Base-by-base conservation (phyloP, 2,797 vertebrate genomes). In the Myotis findleyi region DNA sequence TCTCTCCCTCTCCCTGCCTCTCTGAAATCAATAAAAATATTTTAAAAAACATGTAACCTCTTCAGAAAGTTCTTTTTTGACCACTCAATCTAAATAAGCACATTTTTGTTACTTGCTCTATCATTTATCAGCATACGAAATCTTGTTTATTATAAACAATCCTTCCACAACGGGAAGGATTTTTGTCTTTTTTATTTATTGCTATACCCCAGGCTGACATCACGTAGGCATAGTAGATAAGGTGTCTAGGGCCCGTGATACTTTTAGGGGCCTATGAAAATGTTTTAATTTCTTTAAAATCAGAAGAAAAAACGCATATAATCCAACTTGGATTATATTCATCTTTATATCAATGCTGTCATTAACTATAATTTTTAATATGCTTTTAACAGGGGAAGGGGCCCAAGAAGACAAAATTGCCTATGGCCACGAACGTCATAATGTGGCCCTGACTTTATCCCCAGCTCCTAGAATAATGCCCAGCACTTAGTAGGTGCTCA, bases 221-320 rank as follows among this genome's bases (percentile, higher is more conserved):
- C 30, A 10, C 59, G 4, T 77, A 86, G 41, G 21, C 16, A 41
- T 30, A 66, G 33, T 71, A 38, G 13, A 49, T 23, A 81, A 2
- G 27, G 49, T 83, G 9, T 21, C 30, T 13, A 47, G 25, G 18
- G 7, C 38, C 51, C 12, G 17, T 62, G 38, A 38, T 47, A 66
- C 33, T 51, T 94, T 95, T 66, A 85, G 62, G n/a, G 30, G 30
- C 13, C 96, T 66, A 36, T 59, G 21, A 85, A 80, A 93, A 76
- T 59, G 30, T 66, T 73, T 87, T 38, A 55, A 44, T 66, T 77
- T 92, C 33, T 86, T 91, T 51, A 59, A 68, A 95, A 66, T 47
- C 66, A 71, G 36, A 62, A 73, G 38, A 30, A 94, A 89, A 72
- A 55, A 36, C 17, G 18, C 21, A 47, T 87, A 30, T 55, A 71